Percentiles rank a stretch among this genome's conserved stretches.
phyloP scores from a whole-genome alignment of 2,113 vertebrate species.

The Tyto alba region DNA sequence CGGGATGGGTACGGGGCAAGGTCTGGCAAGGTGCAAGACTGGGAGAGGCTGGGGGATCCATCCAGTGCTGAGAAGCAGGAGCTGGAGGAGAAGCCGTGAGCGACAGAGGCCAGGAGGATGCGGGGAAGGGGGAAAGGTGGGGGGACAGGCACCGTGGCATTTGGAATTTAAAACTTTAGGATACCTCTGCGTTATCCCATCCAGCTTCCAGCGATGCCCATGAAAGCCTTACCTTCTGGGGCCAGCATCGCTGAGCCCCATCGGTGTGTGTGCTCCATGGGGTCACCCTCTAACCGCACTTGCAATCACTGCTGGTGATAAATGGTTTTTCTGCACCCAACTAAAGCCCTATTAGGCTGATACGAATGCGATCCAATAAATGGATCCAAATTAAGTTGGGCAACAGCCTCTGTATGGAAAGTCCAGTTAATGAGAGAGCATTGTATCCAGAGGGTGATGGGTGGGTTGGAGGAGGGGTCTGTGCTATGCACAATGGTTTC shows the following conservation, averaged over 20 bases:
- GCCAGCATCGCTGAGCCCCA: background rate
- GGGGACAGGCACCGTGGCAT: background rate
- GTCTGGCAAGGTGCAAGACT: background rate
- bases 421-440: conserved; percentile 12
- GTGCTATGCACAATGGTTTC: background rate
- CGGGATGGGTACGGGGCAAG: background rate
- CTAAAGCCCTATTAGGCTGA: background rate
- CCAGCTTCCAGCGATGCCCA: background rate
- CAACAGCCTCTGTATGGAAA: background rate
- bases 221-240: background rate
- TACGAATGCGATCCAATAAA: conserved; percentile 25
- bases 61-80: background rate
- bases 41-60: background rate
- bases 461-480: background rate
- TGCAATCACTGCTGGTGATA: background rate
- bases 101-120: background rate
- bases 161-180: background rate
- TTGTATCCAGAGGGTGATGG: background rate
- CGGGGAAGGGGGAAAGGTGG: background rate
- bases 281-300: background rate
- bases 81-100: background rate
- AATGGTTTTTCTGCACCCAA: background rate
- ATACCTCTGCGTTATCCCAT: background rate
- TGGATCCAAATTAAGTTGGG: conserved; percentile 34
- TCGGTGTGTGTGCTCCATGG: background rate